These are phyloP conservation scores for Liasis olivaceus DNA, from an alignment of 2,797 vertebrate genomes.

Conservation along the genomic window DNA sequence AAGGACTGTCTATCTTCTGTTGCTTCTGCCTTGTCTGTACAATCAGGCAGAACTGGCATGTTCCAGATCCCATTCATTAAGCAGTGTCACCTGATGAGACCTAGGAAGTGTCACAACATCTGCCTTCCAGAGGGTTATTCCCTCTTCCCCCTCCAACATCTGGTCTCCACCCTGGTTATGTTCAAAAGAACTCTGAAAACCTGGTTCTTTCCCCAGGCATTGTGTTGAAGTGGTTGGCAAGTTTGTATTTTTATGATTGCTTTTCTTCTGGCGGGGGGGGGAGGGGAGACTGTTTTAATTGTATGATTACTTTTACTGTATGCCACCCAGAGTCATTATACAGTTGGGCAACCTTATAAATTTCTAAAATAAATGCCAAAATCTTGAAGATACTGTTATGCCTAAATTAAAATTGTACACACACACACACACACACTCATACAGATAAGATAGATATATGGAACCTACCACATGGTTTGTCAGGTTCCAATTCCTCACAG, in stretches of 20 bases:
- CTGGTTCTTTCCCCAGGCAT: neutral
- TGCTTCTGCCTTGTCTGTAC: too few species aligned
- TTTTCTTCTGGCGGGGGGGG: neutral
- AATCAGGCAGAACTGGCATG: neutral
- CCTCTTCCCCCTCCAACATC: neutral
- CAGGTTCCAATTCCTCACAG: constrained; percentile 83
- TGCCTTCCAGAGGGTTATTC: neutral
- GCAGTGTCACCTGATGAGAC: neutral
- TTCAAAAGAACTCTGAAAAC: neutral
- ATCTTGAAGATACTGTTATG: neutral
- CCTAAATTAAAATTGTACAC: neutral
- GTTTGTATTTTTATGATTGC: neutral
- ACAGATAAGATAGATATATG: neutral
- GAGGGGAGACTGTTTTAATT: neutral
- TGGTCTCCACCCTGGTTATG: neutral
- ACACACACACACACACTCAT: neutral
- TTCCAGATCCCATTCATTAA: neutral
- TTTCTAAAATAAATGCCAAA: neutral
- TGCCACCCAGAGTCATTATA: neutral
- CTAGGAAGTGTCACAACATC: neutral
- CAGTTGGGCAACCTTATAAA: neutral
- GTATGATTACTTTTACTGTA: neutral
- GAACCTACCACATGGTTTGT: constrained; percentile 83
- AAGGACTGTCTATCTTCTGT: too few species aligned
- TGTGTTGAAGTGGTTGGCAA: neutral